Evolutionary conservation across 2,888 invertebrate genomes (phyloP).

Genomic region (Lasioglossum villosulum): DNA sequence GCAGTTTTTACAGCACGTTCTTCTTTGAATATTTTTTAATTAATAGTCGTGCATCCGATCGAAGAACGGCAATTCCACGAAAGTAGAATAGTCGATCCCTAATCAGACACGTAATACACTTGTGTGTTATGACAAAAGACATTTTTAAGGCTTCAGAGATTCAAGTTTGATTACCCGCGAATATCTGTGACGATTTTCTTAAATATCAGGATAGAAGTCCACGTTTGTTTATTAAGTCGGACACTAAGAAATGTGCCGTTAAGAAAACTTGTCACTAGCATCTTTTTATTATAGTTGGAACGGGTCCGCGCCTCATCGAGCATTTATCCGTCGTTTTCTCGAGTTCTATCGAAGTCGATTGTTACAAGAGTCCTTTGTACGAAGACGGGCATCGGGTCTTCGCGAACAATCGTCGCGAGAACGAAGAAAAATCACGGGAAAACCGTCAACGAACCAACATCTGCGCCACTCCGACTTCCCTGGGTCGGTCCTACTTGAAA

Average conservation of each 20-base stretch:
- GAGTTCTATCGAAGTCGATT: neutral
- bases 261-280: neutral
- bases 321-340: neutral
- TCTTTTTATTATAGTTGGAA: neutral
- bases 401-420: conserved; percentile 19
- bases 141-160: neutral
- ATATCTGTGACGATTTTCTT: neutral
- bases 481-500: conserved; percentile 15
- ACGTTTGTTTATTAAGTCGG: neutral
- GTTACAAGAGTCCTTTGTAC: neutral
- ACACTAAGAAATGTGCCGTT: neutral
- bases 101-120: too few relatives aligned
- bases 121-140: neutral
- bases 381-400: neutral
- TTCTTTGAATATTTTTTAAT: too few relatives aligned
- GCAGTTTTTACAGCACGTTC: too few relatives aligned
- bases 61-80: too few relatives aligned
- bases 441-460: conserved; percentile 31
- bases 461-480: conserved; percentile 25
- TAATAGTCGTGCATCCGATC: too few relatives aligned
- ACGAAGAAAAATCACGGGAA: conserved; percentile 22
- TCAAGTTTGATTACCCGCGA: neutral
- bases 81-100: too few relatives aligned
- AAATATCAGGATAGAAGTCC: neutral
- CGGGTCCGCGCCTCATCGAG: neutral